Evolutionary conservation across 2,113 vertebrate genomes (phyloP).

Genomic region (Camarhynchus parvulus): DNA sequence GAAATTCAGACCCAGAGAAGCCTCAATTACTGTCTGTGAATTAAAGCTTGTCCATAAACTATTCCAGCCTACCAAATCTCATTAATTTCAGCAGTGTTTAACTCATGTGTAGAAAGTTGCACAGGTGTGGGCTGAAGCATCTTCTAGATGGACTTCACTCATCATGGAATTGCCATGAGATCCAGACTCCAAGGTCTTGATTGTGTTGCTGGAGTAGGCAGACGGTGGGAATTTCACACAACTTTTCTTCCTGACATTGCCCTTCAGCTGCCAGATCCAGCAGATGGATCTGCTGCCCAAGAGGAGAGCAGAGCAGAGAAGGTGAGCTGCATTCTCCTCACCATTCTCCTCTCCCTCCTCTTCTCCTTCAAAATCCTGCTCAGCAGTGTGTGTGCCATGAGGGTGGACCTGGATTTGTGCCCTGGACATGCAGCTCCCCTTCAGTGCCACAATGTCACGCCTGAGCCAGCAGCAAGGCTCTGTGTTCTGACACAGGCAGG

Average conservation of each 20-base stretch:
- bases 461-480: neutral
- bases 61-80: neutral
- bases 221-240: neutral
- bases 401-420: neutral
- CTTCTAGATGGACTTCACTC: neutral
- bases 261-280: neutral
- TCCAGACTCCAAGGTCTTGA: neutral
- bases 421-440: neutral
- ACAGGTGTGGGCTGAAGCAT: neutral
- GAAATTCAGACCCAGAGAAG: neutral
- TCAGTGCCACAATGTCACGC: neutral
- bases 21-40: neutral
- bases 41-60: neutral
- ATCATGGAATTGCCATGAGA: neutral
- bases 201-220: neutral
- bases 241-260: neutral
- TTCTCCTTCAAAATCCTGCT: neutral
- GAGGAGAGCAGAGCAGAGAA: neutral
- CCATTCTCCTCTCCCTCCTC: neutral
- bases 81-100: neutral
- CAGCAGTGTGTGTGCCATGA: neutral
- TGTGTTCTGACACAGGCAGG: neutral
- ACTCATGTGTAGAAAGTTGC: neutral
- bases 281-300: neutral
- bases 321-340: neutral